Base-by-base conservation (phyloP, 2,113 vertebrate genomes). In the Verasper variegatus region DNA sequence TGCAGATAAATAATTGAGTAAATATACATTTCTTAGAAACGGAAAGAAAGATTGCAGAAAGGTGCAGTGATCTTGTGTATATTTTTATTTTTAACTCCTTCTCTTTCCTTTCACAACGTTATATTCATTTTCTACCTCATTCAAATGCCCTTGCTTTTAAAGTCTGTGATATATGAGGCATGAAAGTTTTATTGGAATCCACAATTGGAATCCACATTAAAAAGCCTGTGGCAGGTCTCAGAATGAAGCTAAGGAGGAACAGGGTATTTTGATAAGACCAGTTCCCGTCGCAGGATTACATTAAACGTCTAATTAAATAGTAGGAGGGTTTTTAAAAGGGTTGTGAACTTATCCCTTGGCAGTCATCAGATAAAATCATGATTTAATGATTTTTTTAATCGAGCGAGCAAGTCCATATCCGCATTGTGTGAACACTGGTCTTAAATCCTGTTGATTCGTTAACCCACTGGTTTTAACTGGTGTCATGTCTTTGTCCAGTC, bases 401-500 rank as follows among this genome's bases (percentile, higher is more conserved):
- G 23, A 35, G 51, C 27, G 6, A 27, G 20, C 7, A 26, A 40
- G 27, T 45, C 4, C 20, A 40, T 4, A 57, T 52, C 51, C 7
- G 24, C 24, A 20, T 52, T 17, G 23, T 21, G n/a, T 3, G 27
- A 54, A n/a, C 21, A 31, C 11, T 5, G 18, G 14, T 59, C 9
- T 58, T 4, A 21, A 13, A 14, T 37, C n/a, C 17, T 52, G 47
- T 24, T 56, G 26, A 66, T 61, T n/a, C 14, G 35, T 61, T 68
- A 24, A n/a, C 12, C 17, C 12, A 21, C 31, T 23, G 12, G 10
- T 42, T 62, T 31, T 42, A 6, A 71, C 13, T 31, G 9, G 11
- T 47, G 4, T 57, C 20, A 12, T 77, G 15, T 67, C 20, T 55
- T 78, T 61, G 62, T 87, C 5, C 83, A 98, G 97, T 88, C 92